phyloP scores from a whole-genome alignment of 2,113 vertebrate species.

The Petromus typicus region DNA sequence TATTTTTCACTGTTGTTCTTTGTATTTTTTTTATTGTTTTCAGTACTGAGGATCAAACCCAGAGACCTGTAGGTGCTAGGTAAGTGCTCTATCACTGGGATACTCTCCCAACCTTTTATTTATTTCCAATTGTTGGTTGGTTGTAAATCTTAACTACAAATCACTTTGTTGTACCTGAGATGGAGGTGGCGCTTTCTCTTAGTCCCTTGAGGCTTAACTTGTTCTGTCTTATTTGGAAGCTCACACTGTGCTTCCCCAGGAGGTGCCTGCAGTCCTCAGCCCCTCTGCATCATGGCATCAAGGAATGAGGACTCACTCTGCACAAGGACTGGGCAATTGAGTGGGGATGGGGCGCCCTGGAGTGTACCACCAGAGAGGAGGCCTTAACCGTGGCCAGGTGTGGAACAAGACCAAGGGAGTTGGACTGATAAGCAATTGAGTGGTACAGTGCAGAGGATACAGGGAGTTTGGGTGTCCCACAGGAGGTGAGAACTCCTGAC shows the following conservation, averaged over 20 bases:
- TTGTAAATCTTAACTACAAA: neutral
- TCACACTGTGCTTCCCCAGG: neutral
- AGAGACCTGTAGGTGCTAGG: neutral
- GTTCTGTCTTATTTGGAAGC: neutral
- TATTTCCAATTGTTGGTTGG: neutral
- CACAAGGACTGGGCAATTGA: neutral
- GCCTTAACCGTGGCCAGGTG: neutral
- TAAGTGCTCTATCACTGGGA: neutral
- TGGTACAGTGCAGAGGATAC: rapidly evolving
- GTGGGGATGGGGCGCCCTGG: neutral
- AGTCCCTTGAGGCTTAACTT: neutral
- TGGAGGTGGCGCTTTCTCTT: neutral
- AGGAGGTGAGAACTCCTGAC: neutral
- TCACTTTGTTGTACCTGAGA: neutral
- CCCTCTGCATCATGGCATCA: neutral
- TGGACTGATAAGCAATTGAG: neutral
- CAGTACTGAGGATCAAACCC: neutral
- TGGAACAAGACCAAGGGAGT: neutral
- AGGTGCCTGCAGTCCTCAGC: neutral
- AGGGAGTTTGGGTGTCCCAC: neutral
- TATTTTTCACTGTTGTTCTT: neutral
- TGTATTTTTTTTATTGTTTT: neutral
- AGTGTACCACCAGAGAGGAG: neutral
- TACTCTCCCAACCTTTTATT: no score
- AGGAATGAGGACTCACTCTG: neutral